Evolutionary conservation across 37 sponge, comb jelly and placozoan species (phyloP), one percentile per base, ranked within the genome.

Genomic region (Diacarnus erythraeanus): DNA sequence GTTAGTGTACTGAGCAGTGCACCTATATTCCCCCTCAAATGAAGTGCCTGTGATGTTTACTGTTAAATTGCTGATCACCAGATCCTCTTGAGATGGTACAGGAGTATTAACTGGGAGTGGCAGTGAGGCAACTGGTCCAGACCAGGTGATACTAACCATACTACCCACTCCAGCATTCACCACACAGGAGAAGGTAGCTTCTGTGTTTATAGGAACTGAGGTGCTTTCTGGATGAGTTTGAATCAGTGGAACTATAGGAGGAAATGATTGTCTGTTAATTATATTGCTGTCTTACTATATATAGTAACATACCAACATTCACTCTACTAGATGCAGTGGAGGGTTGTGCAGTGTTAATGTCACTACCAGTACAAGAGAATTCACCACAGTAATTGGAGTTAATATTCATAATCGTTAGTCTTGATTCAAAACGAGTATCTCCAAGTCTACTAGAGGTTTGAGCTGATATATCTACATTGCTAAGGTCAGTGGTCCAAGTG

Each of bases 131-230:
- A 10, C 38, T 47, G 83, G 83, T 44, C 65, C 66, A 31, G 36
- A 61, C 83, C 83, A 82, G 12, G 67, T 65, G 66, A 74, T 44
- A 21, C 30, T 33, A 31, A 72, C 39, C 8, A 27, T n/a, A 5
- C 43, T 37, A n/a, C 33, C 33, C 41, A 57, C 67, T 43, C 86
- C 78, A 29, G 72, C 79, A 18, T 33, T 47, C 9, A 78, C 54
- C 0, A 61, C 37, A 54, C 86, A 85, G 38, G 64, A 63, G 25
- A 85, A 72, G 27, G 17, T 78, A 56, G 38, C 67, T 2, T 67
- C 65, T 18, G n/a, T 37, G 9, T 26, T 60, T 75, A 44, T 5
- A 27, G 38, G 64, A 2, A 47, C 59, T 71, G 54, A 33, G 3
- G 42, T 3, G 65, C 34, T 38, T 5, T 40, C 47, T 66, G 78